Evolutionary conservation across 2,888 invertebrate species (phyloP), one percentile per base, ranked within the genome.

Genomic region (Rhingia campestris): DNA sequence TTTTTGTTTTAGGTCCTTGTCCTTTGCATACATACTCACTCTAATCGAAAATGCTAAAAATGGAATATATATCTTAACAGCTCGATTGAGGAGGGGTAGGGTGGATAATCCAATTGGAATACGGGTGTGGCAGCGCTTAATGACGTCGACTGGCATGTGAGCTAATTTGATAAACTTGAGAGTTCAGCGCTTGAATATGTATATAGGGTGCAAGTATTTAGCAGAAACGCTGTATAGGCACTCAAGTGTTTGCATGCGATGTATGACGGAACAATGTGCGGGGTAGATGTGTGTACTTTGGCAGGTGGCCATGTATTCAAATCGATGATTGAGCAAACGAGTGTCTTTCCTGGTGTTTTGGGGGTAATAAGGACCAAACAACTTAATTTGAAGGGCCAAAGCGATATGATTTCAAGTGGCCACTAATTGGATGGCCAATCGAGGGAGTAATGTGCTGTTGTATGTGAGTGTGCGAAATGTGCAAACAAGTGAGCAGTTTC

Each of bases 121-220:
- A 58, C 22, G 45, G 67, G 45, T 64, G 76, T 59, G 59, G 67
- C 59, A 53, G 39, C 61, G 14, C 67, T 59, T 61, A 76, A 67
- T 67, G 61, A 45, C 75, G 22, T 10, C 30, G 32, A 76, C 61
- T 53, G 61, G 67, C 59, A 69, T 76, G 61, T 58, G 66, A 67
- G 67, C 47, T 76, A 76, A 76, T 76, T 76, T 76, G 45, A 61
- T 69, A 54, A 76, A 54, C 67, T 61, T 69, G 67, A 76, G 67
- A 76, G 32, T 67, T 76, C 54, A 61, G 67, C 59, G 61, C 59
- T 45, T 76, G 43, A 53, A 66, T 66, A 75, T 59, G 14, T 10
- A n/a, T 30, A 22, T 14, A 9, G 49, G 32, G 30, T 10, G 30
- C 4, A 33, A 41, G 14, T 43, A 54, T 45, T 54, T 45, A 54